Percentiles rank a stretch among this genome's conserved stretches.
Conservation (phyloP, 2,113 vertebrate species). For the Platycercus adscitus region DNA sequence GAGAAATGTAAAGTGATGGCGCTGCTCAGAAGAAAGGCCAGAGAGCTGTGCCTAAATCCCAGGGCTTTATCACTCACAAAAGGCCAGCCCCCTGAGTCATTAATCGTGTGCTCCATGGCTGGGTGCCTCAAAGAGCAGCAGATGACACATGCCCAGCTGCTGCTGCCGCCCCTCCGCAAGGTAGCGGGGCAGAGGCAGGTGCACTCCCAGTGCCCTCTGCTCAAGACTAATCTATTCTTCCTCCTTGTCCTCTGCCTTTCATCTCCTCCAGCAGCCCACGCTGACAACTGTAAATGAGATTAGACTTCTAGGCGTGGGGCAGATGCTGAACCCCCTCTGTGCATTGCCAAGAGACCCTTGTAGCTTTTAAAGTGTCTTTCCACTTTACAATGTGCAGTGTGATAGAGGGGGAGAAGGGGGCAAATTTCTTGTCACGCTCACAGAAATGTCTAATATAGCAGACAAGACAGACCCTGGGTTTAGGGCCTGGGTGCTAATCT, state of each 20-base stretch:
- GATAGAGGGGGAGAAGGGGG: not conserved
- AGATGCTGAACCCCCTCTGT: conserved; percentile 37
- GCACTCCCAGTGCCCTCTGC: conserved; percentile 73
- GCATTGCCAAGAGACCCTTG: conserved; percentile 16
- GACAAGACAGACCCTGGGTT: not conserved
- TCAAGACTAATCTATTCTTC: conserved; percentile 59
- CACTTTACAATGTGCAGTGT: not conserved
- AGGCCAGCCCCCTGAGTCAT: conserved; percentile 46
- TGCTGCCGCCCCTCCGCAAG: conserved; percentile 27
- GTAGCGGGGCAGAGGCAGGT: conserved; percentile 51
- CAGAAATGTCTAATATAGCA: not conserved
- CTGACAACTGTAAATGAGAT: conserved; percentile 76
- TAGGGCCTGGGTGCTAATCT: not conserved
- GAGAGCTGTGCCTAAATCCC: conserved; percentile 72
- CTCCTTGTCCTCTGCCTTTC: conserved; percentile 63
- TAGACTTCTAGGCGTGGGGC: conserved; percentile 38
- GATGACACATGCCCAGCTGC: conserved; percentile 73
- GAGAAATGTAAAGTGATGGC: conserved; percentile 74
- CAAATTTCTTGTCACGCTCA: not conserved
- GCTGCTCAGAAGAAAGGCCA: conserved; percentile 26
- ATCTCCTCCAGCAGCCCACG: conserved; percentile 42
- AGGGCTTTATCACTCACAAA: conserved; percentile 62
- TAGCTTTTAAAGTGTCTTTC: conserved; percentile 14
- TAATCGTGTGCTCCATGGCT: conserved; percentile 73
- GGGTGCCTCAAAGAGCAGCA: conserved; percentile 64